A percentile compares a stretch with the other conserved stretches of the same genome.
Conservation (phyloP, 1,140 invertebrate genomes). For the Agrypnia vestita region DNA sequence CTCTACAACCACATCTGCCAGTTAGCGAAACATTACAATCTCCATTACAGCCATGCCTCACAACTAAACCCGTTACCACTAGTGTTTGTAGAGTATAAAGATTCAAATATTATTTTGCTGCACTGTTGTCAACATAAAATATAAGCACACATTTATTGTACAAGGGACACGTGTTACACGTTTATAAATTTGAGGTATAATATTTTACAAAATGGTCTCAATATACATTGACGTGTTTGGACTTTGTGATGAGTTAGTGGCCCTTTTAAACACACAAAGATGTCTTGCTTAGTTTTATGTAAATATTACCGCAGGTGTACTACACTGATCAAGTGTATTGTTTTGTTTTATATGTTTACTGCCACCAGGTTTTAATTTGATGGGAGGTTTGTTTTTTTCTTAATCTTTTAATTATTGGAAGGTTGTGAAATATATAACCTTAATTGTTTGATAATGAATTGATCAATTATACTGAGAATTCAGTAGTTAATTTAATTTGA, state of each 20-base stretch:
- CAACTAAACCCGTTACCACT: conserved; percentile 41
- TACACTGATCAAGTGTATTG: conserved; percentile 35
- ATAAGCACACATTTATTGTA: conserved; percentile 11
- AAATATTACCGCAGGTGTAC: conserved; percentile 17
- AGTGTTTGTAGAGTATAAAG: conserved; percentile 22
- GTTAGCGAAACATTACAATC: conserved; percentile 58
- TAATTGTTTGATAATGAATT: conserved; percentile 45
- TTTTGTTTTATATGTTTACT: conserved; percentile 35
- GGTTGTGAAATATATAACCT: conserved; percentile 55
- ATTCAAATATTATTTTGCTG: conserved; percentile 45
- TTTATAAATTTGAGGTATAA: not conserved
- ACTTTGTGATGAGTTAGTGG: conserved; percentile 2
- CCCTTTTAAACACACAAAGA: conserved; percentile 6
- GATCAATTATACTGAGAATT: conserved; percentile 47
- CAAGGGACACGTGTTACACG: conserved; percentile 10
- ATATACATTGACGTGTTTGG: not conserved
- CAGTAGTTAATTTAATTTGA: conserved; percentile 44
- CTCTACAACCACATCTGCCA: conserved; percentile 50
- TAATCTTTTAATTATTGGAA: conserved; percentile 45
- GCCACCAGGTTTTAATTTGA: conserved; percentile 11
- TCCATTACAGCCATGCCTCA: conserved; percentile 51
- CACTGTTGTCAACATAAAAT: conserved; percentile 14
- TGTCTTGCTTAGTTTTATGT: not conserved
- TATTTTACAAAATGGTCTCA: conserved; percentile 20
- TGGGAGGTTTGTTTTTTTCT: conserved; percentile 28